phyloP scores from a whole-genome alignment of 2,113 vertebrate genomes.

The Lepus timidus region DNA sequence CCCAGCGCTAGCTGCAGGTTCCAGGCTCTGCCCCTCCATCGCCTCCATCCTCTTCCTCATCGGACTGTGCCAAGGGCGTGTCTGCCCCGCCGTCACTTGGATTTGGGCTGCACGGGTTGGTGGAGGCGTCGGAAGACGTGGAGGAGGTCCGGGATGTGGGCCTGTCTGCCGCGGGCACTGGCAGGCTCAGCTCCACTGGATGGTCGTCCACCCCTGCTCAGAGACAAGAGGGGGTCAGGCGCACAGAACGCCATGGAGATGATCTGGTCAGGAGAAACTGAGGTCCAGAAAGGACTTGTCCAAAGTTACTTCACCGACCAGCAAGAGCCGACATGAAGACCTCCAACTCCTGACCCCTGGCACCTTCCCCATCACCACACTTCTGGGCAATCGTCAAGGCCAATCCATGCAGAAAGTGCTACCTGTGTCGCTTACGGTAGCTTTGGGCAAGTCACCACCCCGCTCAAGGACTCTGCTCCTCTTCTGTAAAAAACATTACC shows the following conservation, averaged over 20 bases:
- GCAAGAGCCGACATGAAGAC: neutral
- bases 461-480: neutral
- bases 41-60: slow-evolving; percentile 94
- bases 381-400: neutral
- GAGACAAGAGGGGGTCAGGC: slow-evolving; percentile 63
- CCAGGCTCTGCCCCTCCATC: slow-evolving; percentile 90
- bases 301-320: neutral
- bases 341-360: neutral
- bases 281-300: neutral
- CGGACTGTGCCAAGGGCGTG: slow-evolving; percentile 94
- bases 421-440: neutral
- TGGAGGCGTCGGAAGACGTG: slow-evolving; percentile 91
- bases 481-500: neutral
- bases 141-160: slow-evolving; percentile 91
- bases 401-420: neutral
- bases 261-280: neutral
- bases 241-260: neutral
- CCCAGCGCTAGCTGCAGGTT: slow-evolving; percentile 86
- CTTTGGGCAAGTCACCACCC: slow-evolving; percentile 16
- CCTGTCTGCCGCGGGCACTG: slow-evolving; percentile 82
- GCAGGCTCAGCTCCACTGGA: slow-evolving; percentile 87
- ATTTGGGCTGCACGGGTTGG: slow-evolving; percentile 91
- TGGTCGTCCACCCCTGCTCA: slow-evolving; percentile 84
- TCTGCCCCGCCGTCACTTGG: slow-evolving; percentile 90
- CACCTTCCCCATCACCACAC: neutral